Evolutionary conservation across 2,888 invertebrate species (phyloP), one percentile per base, ranked within the genome.

Genomic region (Camponotus fellah): DNA sequence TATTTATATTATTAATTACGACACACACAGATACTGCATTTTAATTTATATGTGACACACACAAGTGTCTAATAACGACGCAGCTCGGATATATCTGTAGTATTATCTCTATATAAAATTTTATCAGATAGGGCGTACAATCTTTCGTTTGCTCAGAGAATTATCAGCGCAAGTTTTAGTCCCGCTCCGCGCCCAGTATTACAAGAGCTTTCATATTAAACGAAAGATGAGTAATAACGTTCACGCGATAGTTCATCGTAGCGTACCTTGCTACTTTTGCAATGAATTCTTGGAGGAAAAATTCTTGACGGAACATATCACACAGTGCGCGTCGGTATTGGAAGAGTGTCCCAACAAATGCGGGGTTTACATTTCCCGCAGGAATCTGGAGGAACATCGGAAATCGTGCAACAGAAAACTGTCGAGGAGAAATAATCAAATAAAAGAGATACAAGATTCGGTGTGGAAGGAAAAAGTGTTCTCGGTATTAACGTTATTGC

Each of bases 271-370:
- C 80, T 95, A 94, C 72, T 94, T 94, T 79, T 95, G 94, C 85
- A 92, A 92, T 49, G 92, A 92, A n/a, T 80, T 90, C 26, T 72
- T 94, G 53, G 91, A 91, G 1, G 92, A 92, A 10, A 89, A 85
- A 77, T 90, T 91, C 49, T 79, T 93, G 9, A 46, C 90, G 96
- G 96, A 96, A 79, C 97, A 97, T 89, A 94, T 97, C 84, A 96
- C 96, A 83, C 96, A 96, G 88, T 97, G 97, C 87, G 97, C 97
- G 17, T 96, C 97, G 84, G 97, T 97, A 12, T 93, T 97, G 89
- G 97, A 97, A 92, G 96, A 97, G 92, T 97, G 97, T 80, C 96
- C 96, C 0, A 95, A 97, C 89, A 96, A 96, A 69, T 97, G 97
- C 89, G 97, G 97, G 0, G 96, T 96, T 3, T 97, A 97, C 95